Evolutionary conservation across 30 jellyfish, hydroid and myxozoan species (phyloP).

Genomic region (Pelagia noctiluca): DNA sequence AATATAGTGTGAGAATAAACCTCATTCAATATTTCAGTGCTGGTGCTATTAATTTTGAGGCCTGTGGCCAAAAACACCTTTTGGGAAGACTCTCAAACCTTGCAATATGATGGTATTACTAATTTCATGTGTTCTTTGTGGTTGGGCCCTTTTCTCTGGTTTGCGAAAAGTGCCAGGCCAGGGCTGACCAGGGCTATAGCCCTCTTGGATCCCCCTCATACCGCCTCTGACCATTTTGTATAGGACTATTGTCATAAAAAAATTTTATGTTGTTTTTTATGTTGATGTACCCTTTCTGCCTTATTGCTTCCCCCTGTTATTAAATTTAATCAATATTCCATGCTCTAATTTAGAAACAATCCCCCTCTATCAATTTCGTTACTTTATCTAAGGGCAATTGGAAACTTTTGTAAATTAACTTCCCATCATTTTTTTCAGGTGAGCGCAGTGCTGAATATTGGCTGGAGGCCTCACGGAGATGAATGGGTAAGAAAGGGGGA

Average conservation of each 20-base stretch:
- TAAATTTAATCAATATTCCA: neutral
- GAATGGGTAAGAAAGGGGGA: conserved; percentile 67
- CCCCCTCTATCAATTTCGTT: too few relatives aligned
- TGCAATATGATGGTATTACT: neutral
- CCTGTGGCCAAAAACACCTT: too few relatives aligned
- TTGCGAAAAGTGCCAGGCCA: neutral
- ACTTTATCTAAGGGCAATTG: too few relatives aligned
- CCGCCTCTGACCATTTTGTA: too few relatives aligned
- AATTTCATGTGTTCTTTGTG: neutral
- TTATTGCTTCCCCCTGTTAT: neutral
- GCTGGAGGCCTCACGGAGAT: conserved; percentile 50
- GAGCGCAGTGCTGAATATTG: conserved; percentile 39
- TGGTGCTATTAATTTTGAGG: too few relatives aligned
- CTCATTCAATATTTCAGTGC: neutral
- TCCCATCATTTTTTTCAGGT: neutral
- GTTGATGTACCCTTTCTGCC: neutral
- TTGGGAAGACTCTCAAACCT: neutral
- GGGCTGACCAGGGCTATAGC: too few relatives aligned
- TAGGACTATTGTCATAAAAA: too few relatives aligned
- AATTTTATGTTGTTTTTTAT: too few relatives aligned
- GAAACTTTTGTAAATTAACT: too few relatives aligned
- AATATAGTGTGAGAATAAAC: neutral
- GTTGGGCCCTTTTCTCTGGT: neutral
- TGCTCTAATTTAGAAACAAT: neutral
- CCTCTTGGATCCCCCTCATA: too few relatives aligned